These are phyloP conservation scores for Paedocypris sp. DNA, from an alignment of 2,113 vertebrate species.

Conservation along the genomic window DNA sequence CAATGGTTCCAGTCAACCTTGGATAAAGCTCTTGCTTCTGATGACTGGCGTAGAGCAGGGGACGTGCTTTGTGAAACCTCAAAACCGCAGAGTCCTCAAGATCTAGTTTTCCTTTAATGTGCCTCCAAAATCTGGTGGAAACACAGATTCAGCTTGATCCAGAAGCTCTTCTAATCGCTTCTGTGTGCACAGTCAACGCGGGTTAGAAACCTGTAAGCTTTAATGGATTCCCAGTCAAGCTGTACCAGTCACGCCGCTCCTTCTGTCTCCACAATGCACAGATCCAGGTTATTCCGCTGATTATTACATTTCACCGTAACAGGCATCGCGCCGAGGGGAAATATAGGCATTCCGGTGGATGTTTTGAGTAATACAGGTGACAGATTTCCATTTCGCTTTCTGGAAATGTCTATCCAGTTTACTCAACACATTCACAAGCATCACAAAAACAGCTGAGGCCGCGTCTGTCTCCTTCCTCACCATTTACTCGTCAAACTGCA, in stretches of 20 bases:
- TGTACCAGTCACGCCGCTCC: background rate
- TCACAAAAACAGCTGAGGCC: too few species aligned
- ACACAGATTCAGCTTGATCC: background rate
- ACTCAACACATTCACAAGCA: too few species aligned
- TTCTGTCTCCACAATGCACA: background rate
- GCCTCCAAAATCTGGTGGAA: background rate
- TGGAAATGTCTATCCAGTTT: too few species aligned
- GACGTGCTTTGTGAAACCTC: slow-evolving; percentile 5
- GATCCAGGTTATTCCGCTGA: background rate
- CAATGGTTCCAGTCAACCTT: slow-evolving; percentile 18
- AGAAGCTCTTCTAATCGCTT: background rate
- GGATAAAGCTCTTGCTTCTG: background rate
- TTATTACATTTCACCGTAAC: too few species aligned
- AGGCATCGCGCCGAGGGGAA: too few species aligned
- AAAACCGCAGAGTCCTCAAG: background rate
- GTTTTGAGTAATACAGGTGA: background rate
- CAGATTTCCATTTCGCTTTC: too few species aligned
- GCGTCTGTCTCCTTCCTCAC: too few species aligned
- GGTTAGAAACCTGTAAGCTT: background rate
- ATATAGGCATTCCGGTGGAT: background rate
- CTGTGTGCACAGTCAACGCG: background rate
- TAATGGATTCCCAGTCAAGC: slow-evolving; percentile 4
- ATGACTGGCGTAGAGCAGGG: background rate
- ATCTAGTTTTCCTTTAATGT: background rate
- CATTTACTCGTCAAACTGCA: too few species aligned